Base-by-base conservation (phyloP, 2,113 vertebrate species). In the Leucopsar rothschildi region DNA sequence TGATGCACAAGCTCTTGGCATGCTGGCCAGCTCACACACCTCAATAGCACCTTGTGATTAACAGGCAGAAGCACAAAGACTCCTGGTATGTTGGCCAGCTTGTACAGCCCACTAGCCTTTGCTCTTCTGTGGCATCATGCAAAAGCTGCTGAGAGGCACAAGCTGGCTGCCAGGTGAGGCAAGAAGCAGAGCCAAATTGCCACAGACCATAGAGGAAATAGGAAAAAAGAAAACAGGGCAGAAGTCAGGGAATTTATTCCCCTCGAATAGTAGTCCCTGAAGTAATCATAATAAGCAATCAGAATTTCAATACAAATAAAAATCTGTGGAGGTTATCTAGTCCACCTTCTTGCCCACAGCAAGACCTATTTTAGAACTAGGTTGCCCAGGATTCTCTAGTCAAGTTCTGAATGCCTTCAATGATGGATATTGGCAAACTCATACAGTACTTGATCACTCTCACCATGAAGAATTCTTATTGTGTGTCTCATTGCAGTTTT, bases 1-100 rank as follows among this genome's bases (percentile, higher is more conserved):
- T 95, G 91, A 72, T 76, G 72, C 96, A 42, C 20, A 7, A 79
- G 86, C 78, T 95, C 72, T 85, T 97, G 95, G 92, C 93, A 81
- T 0, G 3, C 68, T 84, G 95, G 76, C 53, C 55, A 5, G 75
- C 85, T 96, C 82, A 60, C 91, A 88, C 92, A 97, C 93, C 93
- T 96, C 94, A 40, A 85, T 25, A 92, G 86, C 86, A 96, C 90
- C 86, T 96, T 95, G 79, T 93, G 97, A 94, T 96, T 95, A 97
- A 95, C 93, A 92, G 88, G 88, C 86, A 91, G 92, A 90, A 88
- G 75, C 83, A 95, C 71, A 96, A 92, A 95, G 86, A 56, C 64
- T 95, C 76, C 86, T 95, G 96, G 87, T 2, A 19, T 2, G 33
- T 59, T 93, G 93, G 92, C 93, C 80, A 92, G 85, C 81, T 94